Conservation (phyloP, 2,113 vertebrate genomes). For the Chauna torquata region DNA sequence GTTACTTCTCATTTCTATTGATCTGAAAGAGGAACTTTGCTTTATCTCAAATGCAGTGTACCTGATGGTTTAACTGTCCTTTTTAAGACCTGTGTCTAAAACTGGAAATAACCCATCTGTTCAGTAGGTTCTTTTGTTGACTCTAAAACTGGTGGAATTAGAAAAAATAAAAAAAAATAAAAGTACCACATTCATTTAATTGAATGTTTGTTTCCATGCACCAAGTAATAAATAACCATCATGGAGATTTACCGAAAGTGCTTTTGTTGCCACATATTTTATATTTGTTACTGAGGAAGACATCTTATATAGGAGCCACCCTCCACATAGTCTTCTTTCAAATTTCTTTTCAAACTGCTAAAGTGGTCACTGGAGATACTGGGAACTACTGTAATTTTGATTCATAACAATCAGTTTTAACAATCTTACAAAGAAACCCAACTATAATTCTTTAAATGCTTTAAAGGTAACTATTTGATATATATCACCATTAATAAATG, state of each 20-base stretch:
- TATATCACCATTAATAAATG: not conserved
- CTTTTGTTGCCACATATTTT: not conserved
- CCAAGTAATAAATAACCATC: not conserved
- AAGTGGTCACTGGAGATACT: not conserved
- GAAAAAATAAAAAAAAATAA: not conserved
- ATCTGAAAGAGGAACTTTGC: slow-evolving; percentile 63
- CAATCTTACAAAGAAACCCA: not conserved
- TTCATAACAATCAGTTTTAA: not conserved
- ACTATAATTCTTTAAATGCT: not conserved
- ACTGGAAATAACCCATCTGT: not conserved
- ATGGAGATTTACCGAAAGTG: not conserved
- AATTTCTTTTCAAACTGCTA: not conserved
- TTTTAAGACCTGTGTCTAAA: not conserved
- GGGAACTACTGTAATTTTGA: not conserved
- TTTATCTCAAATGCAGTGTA: slow-evolving; percentile 32
- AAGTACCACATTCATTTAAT: not conserved
- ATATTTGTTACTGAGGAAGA: not conserved
- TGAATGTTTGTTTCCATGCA: not conserved
- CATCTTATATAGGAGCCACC: not conserved
- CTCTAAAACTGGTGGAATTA: not conserved
- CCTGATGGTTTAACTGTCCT: slow-evolving; percentile 62
- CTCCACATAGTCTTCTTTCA: not conserved
- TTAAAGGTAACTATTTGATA: not conserved
- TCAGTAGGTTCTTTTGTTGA: not conserved
- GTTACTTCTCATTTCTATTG: slow-evolving; percentile 62